Percentiles rank a stretch among this genome's conserved stretches.
Conservation (phyloP, 53 echinoderm and acorn worm genomes). For the Holothuria scabra region DNA sequence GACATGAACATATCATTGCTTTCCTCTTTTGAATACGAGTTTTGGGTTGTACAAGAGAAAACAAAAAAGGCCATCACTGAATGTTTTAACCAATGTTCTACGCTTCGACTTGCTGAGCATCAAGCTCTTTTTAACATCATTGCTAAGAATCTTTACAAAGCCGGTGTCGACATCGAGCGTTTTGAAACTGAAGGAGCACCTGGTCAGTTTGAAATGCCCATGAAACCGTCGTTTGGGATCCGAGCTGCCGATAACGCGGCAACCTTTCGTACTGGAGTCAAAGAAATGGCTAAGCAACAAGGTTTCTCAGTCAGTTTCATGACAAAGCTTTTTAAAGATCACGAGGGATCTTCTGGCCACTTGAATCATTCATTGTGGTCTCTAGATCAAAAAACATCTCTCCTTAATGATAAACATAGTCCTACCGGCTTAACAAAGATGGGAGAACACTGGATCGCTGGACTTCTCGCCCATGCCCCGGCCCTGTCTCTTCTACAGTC, state of each 20-base stretch:
- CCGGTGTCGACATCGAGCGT: too few species aligned
- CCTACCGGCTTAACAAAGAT: background rate
- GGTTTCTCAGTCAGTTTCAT: background rate
- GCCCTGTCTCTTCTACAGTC: background rate
- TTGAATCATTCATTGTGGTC: conserved; percentile 7
- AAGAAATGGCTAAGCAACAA: too few species aligned
- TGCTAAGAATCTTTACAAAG: background rate
- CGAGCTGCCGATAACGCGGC: conserved; percentile 1
- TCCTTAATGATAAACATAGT: background rate
- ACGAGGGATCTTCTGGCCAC: too few species aligned
- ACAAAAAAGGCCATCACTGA: background rate
- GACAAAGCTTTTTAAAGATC: conserved; percentile 29
- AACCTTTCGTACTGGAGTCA: too few species aligned
- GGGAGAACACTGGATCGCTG: too few species aligned
- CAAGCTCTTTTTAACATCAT: background rate
- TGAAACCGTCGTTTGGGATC: too few species aligned
- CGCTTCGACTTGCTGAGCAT: background rate
- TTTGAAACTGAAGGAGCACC: background rate
- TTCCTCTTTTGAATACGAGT: conserved; percentile 31
- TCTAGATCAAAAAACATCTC: background rate
- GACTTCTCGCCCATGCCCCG: too few species aligned
- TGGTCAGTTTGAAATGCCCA: too few species aligned
- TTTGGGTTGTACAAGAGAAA: background rate
- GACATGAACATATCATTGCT: background rate
- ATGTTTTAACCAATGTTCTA: background rate